These are phyloP conservation scores for Schizopygopsis pylzovi DNA, from an alignment of 2,797 vertebrate genomes.

Conservation along the genomic window DNA sequence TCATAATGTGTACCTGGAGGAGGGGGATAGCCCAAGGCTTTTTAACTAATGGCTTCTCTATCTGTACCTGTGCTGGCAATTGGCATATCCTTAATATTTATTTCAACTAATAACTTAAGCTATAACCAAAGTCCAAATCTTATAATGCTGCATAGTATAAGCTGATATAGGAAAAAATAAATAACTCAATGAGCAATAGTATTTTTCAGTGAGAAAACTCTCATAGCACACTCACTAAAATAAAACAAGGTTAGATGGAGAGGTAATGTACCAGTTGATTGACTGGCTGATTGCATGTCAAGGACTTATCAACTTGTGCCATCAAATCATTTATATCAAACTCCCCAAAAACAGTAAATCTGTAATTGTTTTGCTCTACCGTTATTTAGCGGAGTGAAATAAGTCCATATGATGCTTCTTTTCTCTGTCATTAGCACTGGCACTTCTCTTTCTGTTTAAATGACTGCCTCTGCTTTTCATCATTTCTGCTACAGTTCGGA, in stretches of 20 bases:
- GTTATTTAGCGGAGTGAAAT: background rate
- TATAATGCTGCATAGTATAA: background rate
- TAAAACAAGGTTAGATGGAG: background rate
- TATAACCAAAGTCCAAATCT: background rate
- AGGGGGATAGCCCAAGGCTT: background rate
- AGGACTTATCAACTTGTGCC: constrained; percentile 1
- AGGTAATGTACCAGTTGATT: background rate
- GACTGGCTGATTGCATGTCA: background rate
- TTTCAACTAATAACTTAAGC: background rate
- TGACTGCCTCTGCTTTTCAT: constrained; percentile 5
- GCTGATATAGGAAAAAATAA: background rate
- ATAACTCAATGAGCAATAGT: background rate
- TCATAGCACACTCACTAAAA: background rate
- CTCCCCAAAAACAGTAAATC: background rate
- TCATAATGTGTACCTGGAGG: background rate
- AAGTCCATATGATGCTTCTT: background rate
- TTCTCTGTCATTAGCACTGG: constrained; percentile 9
- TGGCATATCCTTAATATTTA: background rate
- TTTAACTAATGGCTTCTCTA: background rate
- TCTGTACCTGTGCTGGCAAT: background rate
- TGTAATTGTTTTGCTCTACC: background rate
- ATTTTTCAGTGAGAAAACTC: background rate
- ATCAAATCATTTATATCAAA: background rate
- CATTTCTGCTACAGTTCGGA: background rate
- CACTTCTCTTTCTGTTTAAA: background rate